These are phyloP conservation scores for Tichodroma muraria DNA, from an alignment of 2,113 vertebrate genomes.

Conservation along the genomic window DNA sequence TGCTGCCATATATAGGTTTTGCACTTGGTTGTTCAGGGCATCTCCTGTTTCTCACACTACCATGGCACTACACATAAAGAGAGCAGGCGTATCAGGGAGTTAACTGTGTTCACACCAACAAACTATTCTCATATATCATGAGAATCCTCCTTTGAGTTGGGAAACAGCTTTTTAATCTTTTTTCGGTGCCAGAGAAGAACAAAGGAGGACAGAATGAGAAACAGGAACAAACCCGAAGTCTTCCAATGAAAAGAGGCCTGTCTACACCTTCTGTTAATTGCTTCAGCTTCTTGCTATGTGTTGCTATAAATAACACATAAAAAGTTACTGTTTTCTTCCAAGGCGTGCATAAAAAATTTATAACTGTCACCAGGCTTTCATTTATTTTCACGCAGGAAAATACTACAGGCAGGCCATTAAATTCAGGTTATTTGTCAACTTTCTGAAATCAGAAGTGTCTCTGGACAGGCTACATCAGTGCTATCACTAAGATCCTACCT, in stretches of 20 bases:
- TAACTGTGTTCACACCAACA: background rate
- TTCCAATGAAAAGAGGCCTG: background rate
- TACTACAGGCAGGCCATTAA: background rate
- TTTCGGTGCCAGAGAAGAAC: background rate
- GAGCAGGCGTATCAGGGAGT: background rate
- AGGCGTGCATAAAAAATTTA: background rate
- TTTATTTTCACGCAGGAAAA: background rate
- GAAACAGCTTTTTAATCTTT: background rate
- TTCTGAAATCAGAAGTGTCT: background rate
- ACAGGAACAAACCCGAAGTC: background rate
- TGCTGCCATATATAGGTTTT: background rate
- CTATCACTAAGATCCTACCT: conserved; percentile 53
- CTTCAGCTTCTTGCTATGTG: background rate
- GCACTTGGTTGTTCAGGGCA: background rate
- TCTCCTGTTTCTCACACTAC: background rate
- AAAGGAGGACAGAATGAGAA: background rate
- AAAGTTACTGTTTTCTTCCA: background rate
- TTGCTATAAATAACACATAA: background rate
- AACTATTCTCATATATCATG: background rate
- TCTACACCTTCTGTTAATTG: background rate
- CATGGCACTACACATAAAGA: background rate
- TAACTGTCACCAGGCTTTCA: background rate
- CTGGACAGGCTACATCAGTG: background rate
- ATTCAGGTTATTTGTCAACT: background rate
- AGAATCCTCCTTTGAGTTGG: background rate